phyloP scores from a whole-genome alignment of 2,113 vertebrate genomes.

The Lepisosteus oculatus region DNA sequence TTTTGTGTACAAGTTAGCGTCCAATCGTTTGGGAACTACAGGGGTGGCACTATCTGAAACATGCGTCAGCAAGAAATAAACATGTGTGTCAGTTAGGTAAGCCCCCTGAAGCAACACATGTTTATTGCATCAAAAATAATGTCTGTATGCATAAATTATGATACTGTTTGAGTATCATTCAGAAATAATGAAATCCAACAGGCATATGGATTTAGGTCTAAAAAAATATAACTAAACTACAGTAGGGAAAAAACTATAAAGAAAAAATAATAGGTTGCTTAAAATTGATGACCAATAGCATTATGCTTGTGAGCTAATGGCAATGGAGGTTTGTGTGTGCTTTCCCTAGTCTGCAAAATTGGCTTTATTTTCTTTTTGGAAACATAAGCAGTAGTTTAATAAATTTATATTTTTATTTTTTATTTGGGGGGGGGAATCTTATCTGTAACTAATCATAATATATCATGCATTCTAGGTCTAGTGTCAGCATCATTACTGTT shows the following conservation, averaged over 20 bases:
- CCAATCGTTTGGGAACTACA: slow-evolving; percentile 80
- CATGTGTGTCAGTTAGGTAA: slow-evolving; percentile 98
- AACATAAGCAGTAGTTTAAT: slow-evolving; percentile 56
- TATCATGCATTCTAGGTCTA: not conserved
- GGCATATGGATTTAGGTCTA: slow-evolving; percentile 99
- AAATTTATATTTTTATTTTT: slow-evolving; percentile 27
- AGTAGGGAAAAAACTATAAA: slow-evolving; percentile 88
- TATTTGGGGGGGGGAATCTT: slow-evolving; percentile 46
- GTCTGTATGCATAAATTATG: slow-evolving; percentile 99
- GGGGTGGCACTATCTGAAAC: slow-evolving; percentile 99
- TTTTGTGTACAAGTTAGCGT: slow-evolving; percentile 51
- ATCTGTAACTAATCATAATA: slow-evolving; percentile 58
- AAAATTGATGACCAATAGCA: slow-evolving; percentile 87
- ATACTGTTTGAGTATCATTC: slow-evolving; percentile 99
- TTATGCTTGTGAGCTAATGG: slow-evolving; percentile 96
- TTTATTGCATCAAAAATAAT: slow-evolving; percentile 99
- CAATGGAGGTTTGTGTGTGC: slow-evolving; percentile 90
- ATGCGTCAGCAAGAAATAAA: slow-evolving; percentile 99
- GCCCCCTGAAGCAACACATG: slow-evolving; percentile 96
- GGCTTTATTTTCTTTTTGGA: slow-evolving; percentile 44
- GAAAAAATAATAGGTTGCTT: slow-evolving; percentile 85
- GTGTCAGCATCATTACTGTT: too few species aligned
- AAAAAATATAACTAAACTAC: slow-evolving; percentile 96
- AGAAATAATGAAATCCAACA: slow-evolving; percentile 99
- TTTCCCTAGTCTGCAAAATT: slow-evolving; percentile 59